Base-by-base conservation (phyloP, 2,888 invertebrate species). In the Protonemura montana region DNA sequence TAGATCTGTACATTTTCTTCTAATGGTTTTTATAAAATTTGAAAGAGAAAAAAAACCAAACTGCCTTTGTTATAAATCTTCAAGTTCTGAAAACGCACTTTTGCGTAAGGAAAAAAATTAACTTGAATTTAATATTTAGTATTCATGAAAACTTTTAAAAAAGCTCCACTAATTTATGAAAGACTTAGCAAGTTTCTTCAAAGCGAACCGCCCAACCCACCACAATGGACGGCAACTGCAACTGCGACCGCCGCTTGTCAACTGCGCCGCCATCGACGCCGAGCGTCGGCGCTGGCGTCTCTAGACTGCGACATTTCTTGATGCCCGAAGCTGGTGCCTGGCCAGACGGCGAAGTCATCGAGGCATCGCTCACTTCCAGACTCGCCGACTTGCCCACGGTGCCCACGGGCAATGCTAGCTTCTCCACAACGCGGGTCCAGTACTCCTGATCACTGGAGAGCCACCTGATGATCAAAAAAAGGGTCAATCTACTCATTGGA, bases 181-280 rank as follows among this genome's bases (percentile, higher is more conserved):
- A n/a, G n/a, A n/a, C n/a, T n/a, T n/a, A n/a, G n/a, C n/a, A n/a
- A n/a, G 35, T 35, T 3, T 35, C 35, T 35, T 6, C 3, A 35
- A 35, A 35, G 10, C 35, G 35, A 35, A 35, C 10, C 35, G 35
- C 35, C 35, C 5, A 10, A 35, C 35, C 3, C 10, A 94, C 93
- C 76, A 93, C 92, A 88, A 94, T 94, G 0, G 95, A 93, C 86
- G 95, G 94, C 88, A 95, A 91, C 89, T 93, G 93, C 78, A 93
- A 90, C 59, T 16, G 59, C 59, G 76, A 93, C 76, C 27, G 27
- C 29, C 86, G 35, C 78, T 89, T 84, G 26, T 41, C 25, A 2
- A 35, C 83, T 2, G 7, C 83, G 83, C 13, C 28, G 59, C 78
- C 10, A 26, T 27, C 78, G 78, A 26, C 78, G 78, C 78, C 78